A percentile compares a stretch with the other conserved stretches of the same genome.
Evolutionary conservation across 2,888 invertebrate species (phyloP).

Genomic region (Parnassius smintheus): DNA sequence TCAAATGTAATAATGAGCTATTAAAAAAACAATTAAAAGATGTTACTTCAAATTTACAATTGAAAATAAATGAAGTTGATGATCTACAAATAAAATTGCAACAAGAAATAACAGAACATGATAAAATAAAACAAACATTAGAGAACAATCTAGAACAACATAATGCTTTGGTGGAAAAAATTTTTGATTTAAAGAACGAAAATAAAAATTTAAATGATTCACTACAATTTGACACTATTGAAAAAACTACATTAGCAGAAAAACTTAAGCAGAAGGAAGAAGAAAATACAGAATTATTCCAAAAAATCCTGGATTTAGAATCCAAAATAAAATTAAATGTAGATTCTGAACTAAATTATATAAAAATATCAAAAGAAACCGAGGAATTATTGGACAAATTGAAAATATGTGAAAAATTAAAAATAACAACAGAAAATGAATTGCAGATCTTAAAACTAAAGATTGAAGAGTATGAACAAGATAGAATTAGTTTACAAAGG

Average conservation of each 20-base stretch:
- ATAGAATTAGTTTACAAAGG: constrained; percentile 3
- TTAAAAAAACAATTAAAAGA: constrained; percentile 42
- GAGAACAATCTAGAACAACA: constrained; percentile 18
- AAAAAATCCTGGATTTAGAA: constrained; percentile 27
- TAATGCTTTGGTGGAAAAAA: constrained; percentile 29
- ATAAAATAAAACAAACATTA: constrained; percentile 35
- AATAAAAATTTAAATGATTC: constrained; percentile 23
- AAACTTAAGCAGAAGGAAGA: constrained; percentile 29
- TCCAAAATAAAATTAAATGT: constrained; percentile 27
- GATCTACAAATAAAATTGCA: constrained; percentile 8
- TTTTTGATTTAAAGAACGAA: constrained; percentile 36
- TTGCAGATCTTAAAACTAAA: constrained; percentile 29
- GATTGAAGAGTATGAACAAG: constrained; percentile 26
- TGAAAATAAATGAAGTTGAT: constrained; percentile 11
- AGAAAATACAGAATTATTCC: constrained; percentile 30
- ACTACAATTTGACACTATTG: constrained; percentile 17
- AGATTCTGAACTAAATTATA: constrained; percentile 32
- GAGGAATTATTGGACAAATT: constrained; percentile 38
- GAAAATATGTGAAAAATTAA: constrained; percentile 34
- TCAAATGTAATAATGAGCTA: constrained; percentile 32
- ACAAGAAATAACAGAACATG: constrained; percentile 40
- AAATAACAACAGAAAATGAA: constrained; percentile 31
- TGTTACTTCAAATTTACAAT: constrained; percentile 36
- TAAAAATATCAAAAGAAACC: constrained; percentile 35
- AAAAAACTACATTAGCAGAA: constrained; percentile 25